phyloP scores from a whole-genome alignment of 1,140 invertebrate genomes.

The Lutraria rhynchaena region DNA sequence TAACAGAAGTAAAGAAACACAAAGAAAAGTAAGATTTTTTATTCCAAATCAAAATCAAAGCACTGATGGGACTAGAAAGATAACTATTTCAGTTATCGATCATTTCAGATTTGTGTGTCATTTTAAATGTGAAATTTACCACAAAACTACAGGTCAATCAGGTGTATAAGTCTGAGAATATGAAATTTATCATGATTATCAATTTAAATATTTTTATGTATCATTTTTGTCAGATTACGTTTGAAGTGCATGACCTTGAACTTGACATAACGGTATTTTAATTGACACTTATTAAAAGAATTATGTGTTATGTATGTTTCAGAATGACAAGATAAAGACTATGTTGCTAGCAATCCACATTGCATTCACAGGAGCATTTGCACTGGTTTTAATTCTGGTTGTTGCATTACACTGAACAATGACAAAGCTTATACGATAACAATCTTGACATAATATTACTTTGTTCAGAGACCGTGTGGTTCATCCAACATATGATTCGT shows the following conservation, averaged over 20 bases:
- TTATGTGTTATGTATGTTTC: conserved; percentile 37
- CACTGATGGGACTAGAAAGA: background rate
- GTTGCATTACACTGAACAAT: conserved; percentile 62
- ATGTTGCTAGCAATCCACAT: conserved; percentile 58
- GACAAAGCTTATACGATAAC: too few species aligned
- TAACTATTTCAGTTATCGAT: background rate
- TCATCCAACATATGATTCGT: too few species aligned
- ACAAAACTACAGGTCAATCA: too few species aligned
- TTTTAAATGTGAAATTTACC: too few species aligned
- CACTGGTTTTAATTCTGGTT: conserved; percentile 59
- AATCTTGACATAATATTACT: too few species aligned
- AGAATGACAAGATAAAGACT: conserved; percentile 65
- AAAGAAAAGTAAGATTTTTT: conserved; percentile 23
- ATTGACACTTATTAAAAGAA: too few species aligned
- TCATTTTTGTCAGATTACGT: too few species aligned
- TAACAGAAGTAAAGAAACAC: conserved; percentile 21
- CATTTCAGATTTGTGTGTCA: background rate
- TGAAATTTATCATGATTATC: too few species aligned
- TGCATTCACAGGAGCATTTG: conserved; percentile 62
- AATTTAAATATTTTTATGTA: too few species aligned
- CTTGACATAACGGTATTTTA: background rate
- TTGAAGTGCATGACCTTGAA: too few species aligned
- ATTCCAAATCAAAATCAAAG: background rate
- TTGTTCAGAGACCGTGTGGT: too few species aligned
- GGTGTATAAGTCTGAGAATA: too few species aligned